Evolutionary conservation across 1,140 invertebrate genomes (phyloP).

Genomic region (Drosophila prosaltans): DNA sequence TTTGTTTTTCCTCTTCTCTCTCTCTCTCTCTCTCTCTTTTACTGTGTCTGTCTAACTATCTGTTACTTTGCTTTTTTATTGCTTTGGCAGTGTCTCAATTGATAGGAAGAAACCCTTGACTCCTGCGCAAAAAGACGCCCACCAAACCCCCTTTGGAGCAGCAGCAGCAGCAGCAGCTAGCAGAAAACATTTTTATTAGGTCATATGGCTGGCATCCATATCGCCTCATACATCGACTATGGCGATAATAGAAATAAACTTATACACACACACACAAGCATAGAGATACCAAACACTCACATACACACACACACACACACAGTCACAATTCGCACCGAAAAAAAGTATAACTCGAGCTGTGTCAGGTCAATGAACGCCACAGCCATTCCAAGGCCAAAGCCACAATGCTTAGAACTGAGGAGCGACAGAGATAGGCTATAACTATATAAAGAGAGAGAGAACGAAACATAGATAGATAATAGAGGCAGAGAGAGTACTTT

Average conservation of each 20-base stretch:
- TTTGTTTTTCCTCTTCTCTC: neutral
- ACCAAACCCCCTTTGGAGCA: neutral
- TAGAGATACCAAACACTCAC: constrained; percentile 19
- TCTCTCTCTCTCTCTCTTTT: neutral
- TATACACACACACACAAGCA: constrained; percentile 35
- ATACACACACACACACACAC: constrained; percentile 41
- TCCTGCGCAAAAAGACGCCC: neutral
- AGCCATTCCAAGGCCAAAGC: constrained; percentile 78
- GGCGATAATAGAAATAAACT: constrained; percentile 75
- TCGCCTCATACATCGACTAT: constrained; percentile 67
- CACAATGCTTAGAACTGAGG: constrained; percentile 57
- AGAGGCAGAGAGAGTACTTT: neutral
- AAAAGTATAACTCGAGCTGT: constrained; percentile 48
- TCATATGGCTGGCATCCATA: constrained; percentile 73
- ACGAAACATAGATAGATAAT: neutral
- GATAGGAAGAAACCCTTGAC: constrained; percentile 30
- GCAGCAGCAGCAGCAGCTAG: constrained; percentile 32
- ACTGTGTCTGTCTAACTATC: constrained; percentile 8
- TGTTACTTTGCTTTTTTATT: neutral
- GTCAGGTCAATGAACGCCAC: constrained; percentile 74
- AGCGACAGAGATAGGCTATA: constrained; percentile 22
- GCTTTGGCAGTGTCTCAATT: constrained; percentile 34
- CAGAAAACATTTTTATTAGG: constrained; percentile 65
- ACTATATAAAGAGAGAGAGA: constrained; percentile 7
- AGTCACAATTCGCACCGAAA: constrained; percentile 56